Percentiles rank a stretch among this genome's conserved stretches.
phyloP scores from a whole-genome alignment of 2,888 invertebrate genomes.

The Cephus runcator region DNA sequence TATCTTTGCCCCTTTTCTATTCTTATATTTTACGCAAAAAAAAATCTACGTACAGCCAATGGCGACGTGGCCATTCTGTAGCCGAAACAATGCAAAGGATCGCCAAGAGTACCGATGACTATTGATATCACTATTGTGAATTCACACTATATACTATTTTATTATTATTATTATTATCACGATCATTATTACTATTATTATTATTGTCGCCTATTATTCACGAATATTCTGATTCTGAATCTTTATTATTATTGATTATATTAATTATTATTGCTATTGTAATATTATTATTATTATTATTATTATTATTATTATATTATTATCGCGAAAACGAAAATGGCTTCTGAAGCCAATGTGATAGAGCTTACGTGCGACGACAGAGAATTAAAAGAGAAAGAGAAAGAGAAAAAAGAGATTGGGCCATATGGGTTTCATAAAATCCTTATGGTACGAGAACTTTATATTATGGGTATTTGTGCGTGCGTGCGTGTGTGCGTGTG shows the following conservation, averaged over 20 bases:
- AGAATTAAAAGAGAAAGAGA: slow-evolving; percentile 29
- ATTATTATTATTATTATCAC: slow-evolving; percentile 26
- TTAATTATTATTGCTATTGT: slow-evolving; percentile 42
- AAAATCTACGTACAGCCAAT: no score
- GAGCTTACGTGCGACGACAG: slow-evolving; percentile 62
- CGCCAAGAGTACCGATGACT: slow-evolving; percentile 1
- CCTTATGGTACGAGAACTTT: background rate
- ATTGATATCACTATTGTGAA: slow-evolving; percentile 2
- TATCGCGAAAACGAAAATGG: slow-evolving; percentile 53
- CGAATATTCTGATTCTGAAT: background rate
- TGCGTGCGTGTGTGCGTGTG: slow-evolving; percentile 25
- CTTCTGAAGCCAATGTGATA: slow-evolving; percentile 66
- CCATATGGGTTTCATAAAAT: background rate
- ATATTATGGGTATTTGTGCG: background rate
- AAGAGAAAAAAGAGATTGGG: background rate
- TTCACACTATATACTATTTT: slow-evolving; percentile 12
- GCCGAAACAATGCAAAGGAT: slow-evolving; percentile 3
- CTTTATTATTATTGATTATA: slow-evolving; percentile 22
- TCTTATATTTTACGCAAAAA: background rate
- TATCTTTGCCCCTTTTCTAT: background rate
- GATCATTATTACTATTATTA: slow-evolving; percentile 20
- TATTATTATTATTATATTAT: slow-evolving; percentile 20
- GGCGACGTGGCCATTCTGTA: background rate
- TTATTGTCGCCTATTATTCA: slow-evolving; percentile 13
- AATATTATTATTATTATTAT: slow-evolving; percentile 23